These are phyloP conservation scores for Montipora efflorescens DNA, from an alignment of 64 coral and sea anemone species.

Conservation along the genomic window DNA sequence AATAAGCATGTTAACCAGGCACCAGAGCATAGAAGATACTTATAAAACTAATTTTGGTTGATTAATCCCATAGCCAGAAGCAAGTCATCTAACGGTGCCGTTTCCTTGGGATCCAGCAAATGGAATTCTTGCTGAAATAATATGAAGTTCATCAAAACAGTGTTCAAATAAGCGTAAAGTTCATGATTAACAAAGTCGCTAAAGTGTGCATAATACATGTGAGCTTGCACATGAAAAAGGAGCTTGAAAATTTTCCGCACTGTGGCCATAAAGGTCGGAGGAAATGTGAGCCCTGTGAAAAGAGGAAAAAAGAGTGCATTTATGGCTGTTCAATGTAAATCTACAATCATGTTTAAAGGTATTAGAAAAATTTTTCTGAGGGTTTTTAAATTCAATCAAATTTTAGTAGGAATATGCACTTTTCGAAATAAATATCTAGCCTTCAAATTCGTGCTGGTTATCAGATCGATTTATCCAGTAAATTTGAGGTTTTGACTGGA, in stretches of 20 bases:
- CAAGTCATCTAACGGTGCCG: conserved; percentile 91
- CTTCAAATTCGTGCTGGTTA: too few species aligned
- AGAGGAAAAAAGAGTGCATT: background rate
- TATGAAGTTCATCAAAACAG: conserved; percentile 94
- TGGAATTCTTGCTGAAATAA: conserved; percentile 91
- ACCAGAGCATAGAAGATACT: background rate
- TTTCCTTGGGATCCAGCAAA: conserved; percentile 93
- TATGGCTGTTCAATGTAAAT: background rate
- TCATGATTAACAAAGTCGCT: conserved; percentile 83
- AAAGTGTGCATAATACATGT: conserved; percentile 94
- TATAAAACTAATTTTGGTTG: conserved; percentile 49
- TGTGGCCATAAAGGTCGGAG: conserved; percentile 75
- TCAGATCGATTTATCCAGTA: too few species aligned
- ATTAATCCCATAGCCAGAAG: conserved; percentile 88
- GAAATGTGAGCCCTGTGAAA: conserved; percentile 83
- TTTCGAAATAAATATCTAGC: too few species aligned
- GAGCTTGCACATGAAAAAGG: conserved; percentile 90
- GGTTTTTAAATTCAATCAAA: too few species aligned
- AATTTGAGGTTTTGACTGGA: too few species aligned
- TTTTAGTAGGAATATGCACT: too few species aligned
- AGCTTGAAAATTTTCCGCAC: conserved; percentile 95
- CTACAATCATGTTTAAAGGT: background rate
- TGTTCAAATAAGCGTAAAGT: conserved; percentile 87
- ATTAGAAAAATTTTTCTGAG: too few species aligned
- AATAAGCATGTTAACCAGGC: background rate